Evolutionary conservation across 2,113 vertebrate species (phyloP), one percentile per base, ranked within the genome.

Genomic region (Hippoglossus stenolepis): DNA sequence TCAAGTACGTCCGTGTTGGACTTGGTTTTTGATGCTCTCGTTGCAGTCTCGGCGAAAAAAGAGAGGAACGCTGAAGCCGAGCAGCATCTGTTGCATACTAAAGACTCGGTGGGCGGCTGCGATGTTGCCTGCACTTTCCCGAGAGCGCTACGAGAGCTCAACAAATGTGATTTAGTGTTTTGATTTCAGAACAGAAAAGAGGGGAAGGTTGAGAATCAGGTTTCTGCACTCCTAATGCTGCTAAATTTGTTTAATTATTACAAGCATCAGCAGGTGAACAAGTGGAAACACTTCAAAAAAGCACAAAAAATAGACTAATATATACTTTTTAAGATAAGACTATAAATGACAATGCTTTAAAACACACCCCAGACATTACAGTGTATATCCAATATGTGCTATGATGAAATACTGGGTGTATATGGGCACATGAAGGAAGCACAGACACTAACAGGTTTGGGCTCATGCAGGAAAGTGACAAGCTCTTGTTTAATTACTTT

Each of bases 31-130:
- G 79, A 85, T 66, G 77, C 78, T 84, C 70, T 31, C 12, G 59
- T 61, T 79, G 26, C 43, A 38, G 72, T 66, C 74, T 74, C 62
- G 75, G 64, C 57, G 47, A 18, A 49, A 18, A 73, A 64, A 47
- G 35, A 43, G 53, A 79, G 45, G 58, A 67, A 65, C 66, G 69
- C 20, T 45, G 68, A 74, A 26, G 64, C 86, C 75, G 61, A 23
- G 17, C 61, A 59, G 53, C 74, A 80, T 56, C 75, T 77, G 71
- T 49, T 70, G 82, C 78, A 83, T 87, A 70, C 82, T 77, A 65
- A 89, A 80, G 58, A 20, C 2, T 15, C 24, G 58, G 75, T 78
- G 63, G 82, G 77, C 18, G 70, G 72, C 53, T 23, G 80, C 24
- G 0, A 26, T 65, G 59, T 8, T 21, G 61, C 40, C 40, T 40